phyloP scores from a whole-genome alignment of 2,888 invertebrate genomes.

The Apamea anceps region DNA sequence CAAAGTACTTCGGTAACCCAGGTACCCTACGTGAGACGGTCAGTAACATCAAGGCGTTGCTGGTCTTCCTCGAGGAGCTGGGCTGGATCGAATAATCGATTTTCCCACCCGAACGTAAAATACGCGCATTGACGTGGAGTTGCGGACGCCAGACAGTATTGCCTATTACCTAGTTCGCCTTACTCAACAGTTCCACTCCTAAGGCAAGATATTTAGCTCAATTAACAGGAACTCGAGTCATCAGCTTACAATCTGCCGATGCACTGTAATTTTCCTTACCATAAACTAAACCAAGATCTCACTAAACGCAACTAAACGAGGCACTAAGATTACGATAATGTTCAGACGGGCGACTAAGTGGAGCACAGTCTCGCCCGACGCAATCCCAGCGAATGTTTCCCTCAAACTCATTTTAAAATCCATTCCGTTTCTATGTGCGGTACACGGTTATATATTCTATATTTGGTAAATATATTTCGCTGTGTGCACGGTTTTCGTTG shows the following conservation, averaged over 20 bases:
- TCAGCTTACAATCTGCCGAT: constrained; percentile 30
- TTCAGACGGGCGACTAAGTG: constrained; percentile 28
- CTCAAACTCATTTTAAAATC: constrained; percentile 74
- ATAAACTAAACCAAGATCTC: constrained; percentile 28
- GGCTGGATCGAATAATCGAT: neutral
- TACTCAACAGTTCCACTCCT: neutral
- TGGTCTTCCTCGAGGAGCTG: no score
- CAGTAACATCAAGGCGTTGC: no score
- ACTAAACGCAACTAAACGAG: constrained; percentile 37
- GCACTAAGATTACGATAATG: constrained; percentile 55
- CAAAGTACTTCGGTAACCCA: no score
- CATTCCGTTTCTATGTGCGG: constrained; percentile 71
- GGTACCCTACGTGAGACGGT: no score
- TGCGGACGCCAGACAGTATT: no score
- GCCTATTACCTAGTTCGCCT: no score
- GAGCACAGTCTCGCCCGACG: constrained; percentile 10
- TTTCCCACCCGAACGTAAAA: no score
- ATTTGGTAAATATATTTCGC: constrained; percentile 45
- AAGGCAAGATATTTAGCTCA: constrained; percentile 1
- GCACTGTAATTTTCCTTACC: constrained; percentile 13
- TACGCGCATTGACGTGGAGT: no score
- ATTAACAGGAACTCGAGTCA: neutral
- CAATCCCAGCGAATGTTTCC: constrained; percentile 57
- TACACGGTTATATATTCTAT: constrained; percentile 34
- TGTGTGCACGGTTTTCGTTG: constrained; percentile 18